Conservation (phyloP, 2,113 vertebrate species). For the Cairina moschata region DNA sequence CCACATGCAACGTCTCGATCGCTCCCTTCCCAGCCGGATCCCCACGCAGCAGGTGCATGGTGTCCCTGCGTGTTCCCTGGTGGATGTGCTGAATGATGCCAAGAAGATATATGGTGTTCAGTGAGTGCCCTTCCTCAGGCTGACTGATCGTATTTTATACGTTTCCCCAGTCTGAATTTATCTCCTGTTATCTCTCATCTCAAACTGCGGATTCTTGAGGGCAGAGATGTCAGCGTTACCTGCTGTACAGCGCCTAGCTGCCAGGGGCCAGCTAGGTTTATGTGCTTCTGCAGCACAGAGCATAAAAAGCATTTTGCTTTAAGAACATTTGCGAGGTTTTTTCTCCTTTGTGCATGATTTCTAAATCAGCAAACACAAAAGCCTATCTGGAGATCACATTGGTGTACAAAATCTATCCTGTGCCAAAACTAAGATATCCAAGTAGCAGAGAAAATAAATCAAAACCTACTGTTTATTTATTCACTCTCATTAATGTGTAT, state of each 20-base stretch:
- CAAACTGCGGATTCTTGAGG: background rate
- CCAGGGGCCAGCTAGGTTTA: background rate
- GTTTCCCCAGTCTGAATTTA: background rate
- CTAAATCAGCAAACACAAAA: background rate
- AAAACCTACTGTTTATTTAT: conserved; percentile 49
- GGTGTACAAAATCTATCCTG: background rate
- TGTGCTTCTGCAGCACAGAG: background rate
- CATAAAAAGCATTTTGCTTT: background rate
- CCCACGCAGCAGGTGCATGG: accelerated
- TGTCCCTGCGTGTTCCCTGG: background rate
- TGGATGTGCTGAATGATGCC: background rate
- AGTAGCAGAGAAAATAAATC: conserved; percentile 63
- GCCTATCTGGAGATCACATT: background rate
- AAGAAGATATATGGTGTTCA: background rate
- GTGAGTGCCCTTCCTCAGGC: background rate
- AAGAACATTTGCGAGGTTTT: background rate
- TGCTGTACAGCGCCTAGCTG: background rate
- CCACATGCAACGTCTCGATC: accelerated
- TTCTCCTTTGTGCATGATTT: background rate
- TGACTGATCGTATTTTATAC: conserved; percentile 22
- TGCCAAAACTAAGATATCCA: conserved; percentile 59
- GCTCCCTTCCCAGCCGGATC: background rate
- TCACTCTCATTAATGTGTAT: conserved; percentile 26
- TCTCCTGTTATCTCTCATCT: background rate
- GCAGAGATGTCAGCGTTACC: background rate